Conservation (phyloP, 2,113 vertebrate species). For the Rafetus swinhoei region DNA sequence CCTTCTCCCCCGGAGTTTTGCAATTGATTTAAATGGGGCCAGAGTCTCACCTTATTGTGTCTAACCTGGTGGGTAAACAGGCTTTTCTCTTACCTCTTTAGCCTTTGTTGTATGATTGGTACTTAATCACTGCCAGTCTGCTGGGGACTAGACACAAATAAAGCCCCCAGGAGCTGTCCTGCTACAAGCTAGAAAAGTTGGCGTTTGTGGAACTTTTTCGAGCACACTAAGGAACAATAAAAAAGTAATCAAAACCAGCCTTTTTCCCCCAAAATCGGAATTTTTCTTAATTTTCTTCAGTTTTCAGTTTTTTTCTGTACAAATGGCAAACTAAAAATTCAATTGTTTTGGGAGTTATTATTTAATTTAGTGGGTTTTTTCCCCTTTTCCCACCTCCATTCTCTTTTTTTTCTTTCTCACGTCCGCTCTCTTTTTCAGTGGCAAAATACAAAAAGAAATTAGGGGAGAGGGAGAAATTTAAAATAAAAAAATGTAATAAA, state of each 20-base stretch:
- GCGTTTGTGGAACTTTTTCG: background rate
- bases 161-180: background rate
- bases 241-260: background rate
- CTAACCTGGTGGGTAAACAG: background rate
- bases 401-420: background rate
- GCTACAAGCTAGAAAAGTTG: background rate
- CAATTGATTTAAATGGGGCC: rapidly evolving
- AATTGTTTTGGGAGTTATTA: background rate
- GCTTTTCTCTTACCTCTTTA: background rate
- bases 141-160: background rate
- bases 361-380: background rate
- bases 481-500: background rate
- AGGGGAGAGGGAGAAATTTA: background rate
- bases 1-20: background rate
- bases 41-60: background rate
- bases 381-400: background rate
- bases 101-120: background rate
- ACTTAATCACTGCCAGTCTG: background rate
- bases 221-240: background rate
- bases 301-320: background rate
- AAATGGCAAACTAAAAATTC: background rate
- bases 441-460: background rate
- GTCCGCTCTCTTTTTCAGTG: background rate
- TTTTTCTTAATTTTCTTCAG: background rate
- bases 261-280: background rate